These are phyloP conservation scores for Eristalis tenax DNA, from an alignment of 2,888 invertebrate genomes.

Conservation along the genomic window DNA sequence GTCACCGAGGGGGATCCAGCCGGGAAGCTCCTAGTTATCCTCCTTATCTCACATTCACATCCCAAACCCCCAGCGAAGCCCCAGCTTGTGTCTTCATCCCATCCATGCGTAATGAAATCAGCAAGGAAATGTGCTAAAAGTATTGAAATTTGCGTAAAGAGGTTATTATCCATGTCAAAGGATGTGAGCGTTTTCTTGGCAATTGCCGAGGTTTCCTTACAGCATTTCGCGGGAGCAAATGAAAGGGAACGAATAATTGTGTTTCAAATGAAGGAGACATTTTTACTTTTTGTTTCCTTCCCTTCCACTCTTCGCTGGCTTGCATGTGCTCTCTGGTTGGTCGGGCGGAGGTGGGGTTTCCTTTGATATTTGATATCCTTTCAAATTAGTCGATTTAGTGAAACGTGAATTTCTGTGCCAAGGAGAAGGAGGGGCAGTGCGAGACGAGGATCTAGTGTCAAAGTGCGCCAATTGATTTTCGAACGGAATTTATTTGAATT, in stretches of 20 bases:
- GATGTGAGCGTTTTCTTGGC: conserved; percentile 38
- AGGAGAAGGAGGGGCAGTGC: no score
- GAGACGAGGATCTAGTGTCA: neutral
- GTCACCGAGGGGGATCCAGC: conserved; percentile 5
- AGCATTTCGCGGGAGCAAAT: conserved; percentile 28
- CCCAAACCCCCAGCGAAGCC: neutral
- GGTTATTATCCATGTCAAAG: conserved; percentile 60
- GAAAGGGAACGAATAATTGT: conserved; percentile 41
- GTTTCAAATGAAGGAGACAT: conserved; percentile 33
- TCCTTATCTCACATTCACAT: conserved; percentile 4
- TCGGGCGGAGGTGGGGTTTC: conserved; percentile 14
- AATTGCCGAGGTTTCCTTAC: neutral
- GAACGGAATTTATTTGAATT: neutral
- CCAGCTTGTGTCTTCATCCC: neutral
- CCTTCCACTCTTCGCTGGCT: no score
- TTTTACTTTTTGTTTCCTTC: neutral
- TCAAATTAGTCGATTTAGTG: conserved; percentile 57
- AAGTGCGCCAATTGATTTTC: conserved; percentile 3
- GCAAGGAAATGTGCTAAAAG: conserved; percentile 59
- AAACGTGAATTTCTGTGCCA: conserved; percentile 34
- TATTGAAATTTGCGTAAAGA: conserved; percentile 53
- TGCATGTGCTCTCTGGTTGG: no score
- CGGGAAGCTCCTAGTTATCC: conserved; percentile 41
- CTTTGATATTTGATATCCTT: conserved; percentile 63
- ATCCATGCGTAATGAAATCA: conserved; percentile 45